Evolutionary conservation across 2,797 vertebrate genomes (phyloP).

Genomic region (Distichodus sexfasciatus): DNA sequence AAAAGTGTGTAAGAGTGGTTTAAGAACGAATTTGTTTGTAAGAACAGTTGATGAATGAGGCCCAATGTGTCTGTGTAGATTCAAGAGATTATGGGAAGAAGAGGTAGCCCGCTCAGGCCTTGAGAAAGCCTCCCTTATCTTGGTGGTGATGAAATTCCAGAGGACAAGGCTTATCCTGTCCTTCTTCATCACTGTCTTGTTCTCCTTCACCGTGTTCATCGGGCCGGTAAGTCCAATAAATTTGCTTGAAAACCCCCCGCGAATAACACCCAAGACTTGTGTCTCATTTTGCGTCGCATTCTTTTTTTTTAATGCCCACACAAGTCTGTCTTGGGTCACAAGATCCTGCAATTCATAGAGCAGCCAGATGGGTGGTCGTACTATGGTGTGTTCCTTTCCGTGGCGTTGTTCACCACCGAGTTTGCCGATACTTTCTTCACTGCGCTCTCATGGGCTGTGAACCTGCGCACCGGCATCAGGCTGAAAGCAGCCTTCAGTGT

Average conservation of each 20-base stretch:
- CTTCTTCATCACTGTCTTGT: constrained; percentile 46
- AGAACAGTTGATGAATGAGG: too few species aligned
- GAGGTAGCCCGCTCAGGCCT: constrained; percentile 68
- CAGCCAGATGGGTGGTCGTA: not conserved
- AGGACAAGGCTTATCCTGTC: constrained; percentile 67
- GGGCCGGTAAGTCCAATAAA: constrained; percentile 68
- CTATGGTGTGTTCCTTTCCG: constrained; percentile 68
- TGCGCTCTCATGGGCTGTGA: constrained; percentile 76
- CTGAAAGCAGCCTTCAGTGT: constrained; percentile 75
- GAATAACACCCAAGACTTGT: too few species aligned
- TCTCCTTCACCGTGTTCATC: constrained; percentile 60
- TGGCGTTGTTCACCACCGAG: constrained; percentile 73
- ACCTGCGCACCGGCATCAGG: constrained; percentile 72
- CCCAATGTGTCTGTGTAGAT: constrained; percentile 56
- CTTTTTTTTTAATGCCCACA: not conserved
- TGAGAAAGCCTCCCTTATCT: constrained; percentile 72
- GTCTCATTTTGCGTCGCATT: too few species aligned
- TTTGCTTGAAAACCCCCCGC: too few species aligned
- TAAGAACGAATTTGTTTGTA: too few species aligned
- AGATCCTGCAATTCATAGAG: constrained; percentile 69
- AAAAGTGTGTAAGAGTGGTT: too few species aligned
- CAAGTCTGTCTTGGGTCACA: constrained; percentile 74
- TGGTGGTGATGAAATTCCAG: constrained; percentile 71
- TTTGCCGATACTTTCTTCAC: constrained; percentile 69
- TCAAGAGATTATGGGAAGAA: constrained; percentile 72